Evolutionary conservation across 1,140 invertebrate species (phyloP).

Genomic region (Armadillidium nasatum): DNA sequence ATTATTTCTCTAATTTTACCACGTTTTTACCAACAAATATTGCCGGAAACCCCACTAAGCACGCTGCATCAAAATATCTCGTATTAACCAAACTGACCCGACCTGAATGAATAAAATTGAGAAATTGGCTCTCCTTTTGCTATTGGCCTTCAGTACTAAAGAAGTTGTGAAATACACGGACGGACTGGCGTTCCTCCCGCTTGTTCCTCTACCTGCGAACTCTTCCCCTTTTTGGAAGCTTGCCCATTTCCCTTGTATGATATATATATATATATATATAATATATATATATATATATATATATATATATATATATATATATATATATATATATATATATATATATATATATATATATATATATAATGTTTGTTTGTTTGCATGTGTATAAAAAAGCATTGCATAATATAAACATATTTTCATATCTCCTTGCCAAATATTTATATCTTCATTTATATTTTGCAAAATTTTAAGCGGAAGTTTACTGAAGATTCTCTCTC

Average conservation of each 20-base stretch:
- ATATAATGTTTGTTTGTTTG: neutral
- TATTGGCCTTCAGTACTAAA: no score
- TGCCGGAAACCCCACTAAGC: no score
- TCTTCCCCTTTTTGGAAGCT: no score
- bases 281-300: slow-evolving; percentile 15
- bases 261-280: slow-evolving; percentile 8
- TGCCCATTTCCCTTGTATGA: neutral
- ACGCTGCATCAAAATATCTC: no score
- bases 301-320: slow-evolving; percentile 15
- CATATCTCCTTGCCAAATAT: neutral
- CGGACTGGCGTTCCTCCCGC: no score
- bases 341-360: slow-evolving; percentile 15
- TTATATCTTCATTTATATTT: neutral
- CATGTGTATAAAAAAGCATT: neutral
- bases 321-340: neutral
- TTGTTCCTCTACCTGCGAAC: no score
- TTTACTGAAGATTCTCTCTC: neutral
- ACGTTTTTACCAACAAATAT: no score
- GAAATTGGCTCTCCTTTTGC: no score
- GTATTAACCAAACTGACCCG: no score
- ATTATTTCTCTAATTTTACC: no score
- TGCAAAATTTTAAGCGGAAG: neutral
- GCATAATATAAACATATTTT: neutral
- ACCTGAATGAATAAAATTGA: no score
- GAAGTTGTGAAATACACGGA: no score